Evolutionary conservation across 2,888 invertebrate species (phyloP), one percentile per base, ranked within the genome.

Genomic region (Baccha elongata): DNA sequence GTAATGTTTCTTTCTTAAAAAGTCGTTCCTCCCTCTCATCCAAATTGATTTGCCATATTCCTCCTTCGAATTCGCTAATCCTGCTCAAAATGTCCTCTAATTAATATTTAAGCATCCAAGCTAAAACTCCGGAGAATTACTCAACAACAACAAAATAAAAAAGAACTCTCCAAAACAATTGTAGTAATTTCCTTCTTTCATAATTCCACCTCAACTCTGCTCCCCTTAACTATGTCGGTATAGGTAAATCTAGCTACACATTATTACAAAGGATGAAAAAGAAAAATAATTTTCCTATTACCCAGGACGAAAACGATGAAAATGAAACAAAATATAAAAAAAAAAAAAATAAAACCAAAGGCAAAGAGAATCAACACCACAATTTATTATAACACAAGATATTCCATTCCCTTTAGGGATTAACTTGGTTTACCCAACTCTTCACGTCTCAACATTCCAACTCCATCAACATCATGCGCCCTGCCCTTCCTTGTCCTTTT

Each of bases 311-410:
- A 67, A 64, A 58, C 17, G 40, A 26, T 40, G 29, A 52, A 53
- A 62, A 21, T 46, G 32, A 62, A 37, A 75, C 68, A 48, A 44
- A 15, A 4, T 11, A 64, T 23, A 48, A 48, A 6, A 32, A 35
- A 48, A 48, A 50, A 46, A 17, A 50, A 23, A 48, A 32, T 46
- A 32, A 64, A 67, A 68, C 58, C 48, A 69, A 71, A 62, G 26
- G 48, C 68, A 37, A 62, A 64, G 52, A 65, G 58, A 73, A 83
- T 83, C 83, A 78, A 83, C 78, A 78, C 78, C 83, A 73, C 78
- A 83, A 83, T 83, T 83, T 83, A 83, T 83, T 78, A 73, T 64
- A 73, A 83, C 68, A 68, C 72, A 83, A 78, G 76, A 83, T 67
- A 72, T 68, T 83, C 68, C 53, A 58, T 73, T 60, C 60, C 72